phyloP scores from a whole-genome alignment of 1,140 invertebrate species.

The Lucilia sericata region DNA sequence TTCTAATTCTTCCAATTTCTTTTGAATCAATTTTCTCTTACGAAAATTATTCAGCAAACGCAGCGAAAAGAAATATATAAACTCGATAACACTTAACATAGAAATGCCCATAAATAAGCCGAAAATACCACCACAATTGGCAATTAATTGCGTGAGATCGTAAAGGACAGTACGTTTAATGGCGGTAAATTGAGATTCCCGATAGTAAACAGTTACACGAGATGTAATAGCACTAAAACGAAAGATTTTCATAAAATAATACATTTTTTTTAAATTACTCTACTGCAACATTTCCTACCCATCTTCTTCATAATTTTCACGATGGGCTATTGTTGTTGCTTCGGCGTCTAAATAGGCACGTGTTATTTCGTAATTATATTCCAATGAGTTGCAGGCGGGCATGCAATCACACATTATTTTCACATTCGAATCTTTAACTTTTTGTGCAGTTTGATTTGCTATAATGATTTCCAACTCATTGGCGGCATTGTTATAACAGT shows the following conservation, averaged over 20 bases:
- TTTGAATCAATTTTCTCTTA: slow-evolving; percentile 57
- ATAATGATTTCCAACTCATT: slow-evolving; percentile 59
- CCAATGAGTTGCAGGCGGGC: slow-evolving; percentile 75
- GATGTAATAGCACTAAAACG: slow-evolving; percentile 53
- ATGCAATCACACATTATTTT: slow-evolving; percentile 72
- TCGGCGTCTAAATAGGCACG: slow-evolving; percentile 68
- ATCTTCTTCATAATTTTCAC: slow-evolving; percentile 56
- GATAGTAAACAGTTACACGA: slow-evolving; percentile 72
- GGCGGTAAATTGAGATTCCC: slow-evolving; percentile 76
- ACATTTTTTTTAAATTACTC: too few relatives aligned
- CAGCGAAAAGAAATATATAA: slow-evolving; percentile 69
- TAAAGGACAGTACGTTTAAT: slow-evolving; percentile 74
- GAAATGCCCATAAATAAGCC: slow-evolving; percentile 75
- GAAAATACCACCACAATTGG: slow-evolving; percentile 76
- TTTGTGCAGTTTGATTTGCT: slow-evolving; percentile 57
- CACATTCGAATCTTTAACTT: slow-evolving; percentile 51
- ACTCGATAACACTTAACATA: slow-evolving; percentile 71
- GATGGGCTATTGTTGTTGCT: slow-evolving; percentile 57
- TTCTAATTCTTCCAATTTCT: slow-evolving; percentile 49
- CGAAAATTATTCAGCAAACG: slow-evolving; percentile 62
- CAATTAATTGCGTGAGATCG: slow-evolving; percentile 75
- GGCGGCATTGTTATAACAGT: slow-evolving; percentile 61
- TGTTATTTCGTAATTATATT: slow-evolving; percentile 76
- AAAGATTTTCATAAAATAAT: too few relatives aligned
- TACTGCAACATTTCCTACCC: slow-evolving; percentile 51